Percentiles rank a stretch among this genome's conserved stretches.
These are phyloP conservation scores for Hemistola chrysoprasaria DNA, from an alignment of 2,888 invertebrate genomes.

Conservation along the genomic window DNA sequence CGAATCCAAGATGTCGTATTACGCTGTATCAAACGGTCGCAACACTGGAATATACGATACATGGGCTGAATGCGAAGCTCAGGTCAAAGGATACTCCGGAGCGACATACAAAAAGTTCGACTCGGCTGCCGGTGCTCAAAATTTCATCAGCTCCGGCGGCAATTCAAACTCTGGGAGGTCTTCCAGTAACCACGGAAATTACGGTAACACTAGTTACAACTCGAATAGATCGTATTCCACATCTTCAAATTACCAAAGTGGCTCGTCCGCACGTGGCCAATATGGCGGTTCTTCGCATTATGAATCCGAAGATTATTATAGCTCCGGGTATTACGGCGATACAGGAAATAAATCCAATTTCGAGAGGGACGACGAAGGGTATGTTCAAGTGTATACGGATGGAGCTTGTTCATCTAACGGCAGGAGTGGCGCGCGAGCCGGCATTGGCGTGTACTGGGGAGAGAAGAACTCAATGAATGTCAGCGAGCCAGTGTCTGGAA, in stretches of 20 bases:
- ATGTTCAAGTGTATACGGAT: constrained; percentile 91
- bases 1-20: constrained; percentile 67
- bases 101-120: constrained; percentile 87
- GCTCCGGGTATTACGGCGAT: constrained; percentile 24
- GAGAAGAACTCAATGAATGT: constrained; percentile 88
- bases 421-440: constrained; percentile 87
- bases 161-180: too few species aligned
- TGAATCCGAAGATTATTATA: too few species aligned
- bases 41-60: constrained; percentile 83
- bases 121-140: constrained; percentile 76
- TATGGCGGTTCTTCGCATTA: constrained; percentile 23
- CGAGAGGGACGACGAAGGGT: constrained; percentile 71
- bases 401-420: constrained; percentile 96
- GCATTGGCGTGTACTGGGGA: constrained; percentile 96
- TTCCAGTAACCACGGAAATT: constrained; percentile 22
- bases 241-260: constrained; percentile 30
- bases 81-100: constrained; percentile 83
- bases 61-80: constrained; percentile 85
- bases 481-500: constrained; percentile 89
- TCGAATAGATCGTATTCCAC: constrained; percentile 54
- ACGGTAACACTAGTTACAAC: too few species aligned
- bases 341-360: constrained; percentile 50
- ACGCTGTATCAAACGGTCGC: constrained; percentile 87
- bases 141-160: constrained; percentile 75
- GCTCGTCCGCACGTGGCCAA: constrained; percentile 24